phyloP scores from a whole-genome alignment of 2,888 invertebrate species.

The Belgica antarctica region DNA sequence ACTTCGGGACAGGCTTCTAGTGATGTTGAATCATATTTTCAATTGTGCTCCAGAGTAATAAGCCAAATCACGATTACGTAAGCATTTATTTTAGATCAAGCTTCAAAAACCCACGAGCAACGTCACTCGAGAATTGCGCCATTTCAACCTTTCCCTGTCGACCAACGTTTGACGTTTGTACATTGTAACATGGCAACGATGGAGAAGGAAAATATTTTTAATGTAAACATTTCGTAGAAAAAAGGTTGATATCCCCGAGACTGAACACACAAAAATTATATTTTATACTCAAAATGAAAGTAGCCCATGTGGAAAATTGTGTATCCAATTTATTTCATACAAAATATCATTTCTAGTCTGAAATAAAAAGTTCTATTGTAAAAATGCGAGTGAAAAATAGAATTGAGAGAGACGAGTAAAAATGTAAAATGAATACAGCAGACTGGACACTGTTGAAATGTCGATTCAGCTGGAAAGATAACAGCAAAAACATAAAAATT shows the following conservation, averaged over 20 bases:
- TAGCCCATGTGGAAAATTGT: conserved; percentile 32
- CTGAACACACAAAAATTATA: conserved; percentile 23
- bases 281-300: conserved; percentile 34
- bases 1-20: no score
- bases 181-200: conserved; percentile 8
- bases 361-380: conserved; percentile 32
- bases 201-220: conserved; percentile 25
- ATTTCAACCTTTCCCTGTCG: neutral
- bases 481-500: conserved; percentile 1
- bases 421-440: conserved; percentile 6
- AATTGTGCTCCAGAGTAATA: no score
- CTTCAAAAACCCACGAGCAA: no score
- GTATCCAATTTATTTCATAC: conserved; percentile 42
- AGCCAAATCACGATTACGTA: no score
- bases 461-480: conserved; percentile 39
- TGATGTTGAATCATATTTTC: no score
- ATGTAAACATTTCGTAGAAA: conserved; percentile 37
- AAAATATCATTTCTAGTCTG: conserved; percentile 36
- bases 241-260: conserved; percentile 28
- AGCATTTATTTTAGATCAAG: no score
- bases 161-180: neutral
- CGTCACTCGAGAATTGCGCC: no score
- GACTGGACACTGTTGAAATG: conserved; percentile 19
- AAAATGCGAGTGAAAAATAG: neutral
- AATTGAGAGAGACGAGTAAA: neutral